Base-by-base conservation (phyloP, 92 coral and sea anemone species). In the Epizoanthus stellaris region DNA sequence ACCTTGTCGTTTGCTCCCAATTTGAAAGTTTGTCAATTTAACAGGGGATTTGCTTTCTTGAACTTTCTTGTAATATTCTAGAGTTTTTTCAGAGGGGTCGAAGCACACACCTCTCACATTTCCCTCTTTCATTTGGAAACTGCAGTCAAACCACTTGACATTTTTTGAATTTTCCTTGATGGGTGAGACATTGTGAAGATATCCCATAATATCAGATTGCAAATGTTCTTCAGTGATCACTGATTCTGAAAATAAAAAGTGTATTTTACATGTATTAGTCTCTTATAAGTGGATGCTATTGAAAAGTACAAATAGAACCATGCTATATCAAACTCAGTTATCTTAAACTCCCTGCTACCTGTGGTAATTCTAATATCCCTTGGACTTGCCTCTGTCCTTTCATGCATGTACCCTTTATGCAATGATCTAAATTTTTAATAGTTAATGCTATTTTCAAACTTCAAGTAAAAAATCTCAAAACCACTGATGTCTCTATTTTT, bases 131-230 rank as follows among this genome's bases (percentile, higher is more conserved):
- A 87, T 43, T 54, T 80, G 90, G 56, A 87, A 67, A 14, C 61
- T 67, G 59, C 86, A 71, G 86, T 87, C 81, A 70, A 87, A 87
- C 86, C 85, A 80, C 72, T 77, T 86, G 85, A 80, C 69, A 76
- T 79, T 77, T 30, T 61, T 80, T 34, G 73, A 34, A 39, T 80
- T 86, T 76, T 71, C 69, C 81, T 88, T 88, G 84, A 88, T 56
- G 10, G 80, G 84, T 76, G 88, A 88, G 66, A 87, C 82, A 52
- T 80, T 70, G 67, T 80, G 85, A 25, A 86, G 49, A 69, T 76
- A 86, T 39, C 76, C 87, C 49, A 63, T 68, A 71, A 77, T 75
- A 59, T 53, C 63, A 74, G 57, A 54, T 53, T 58, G 53, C 53
- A 71, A 71, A 71, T 71, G 34, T 71, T 71, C 21, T 40, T 71